phyloP scores from a whole-genome alignment of 2,113 vertebrate species.

The Takifugu bimaculatus region DNA sequence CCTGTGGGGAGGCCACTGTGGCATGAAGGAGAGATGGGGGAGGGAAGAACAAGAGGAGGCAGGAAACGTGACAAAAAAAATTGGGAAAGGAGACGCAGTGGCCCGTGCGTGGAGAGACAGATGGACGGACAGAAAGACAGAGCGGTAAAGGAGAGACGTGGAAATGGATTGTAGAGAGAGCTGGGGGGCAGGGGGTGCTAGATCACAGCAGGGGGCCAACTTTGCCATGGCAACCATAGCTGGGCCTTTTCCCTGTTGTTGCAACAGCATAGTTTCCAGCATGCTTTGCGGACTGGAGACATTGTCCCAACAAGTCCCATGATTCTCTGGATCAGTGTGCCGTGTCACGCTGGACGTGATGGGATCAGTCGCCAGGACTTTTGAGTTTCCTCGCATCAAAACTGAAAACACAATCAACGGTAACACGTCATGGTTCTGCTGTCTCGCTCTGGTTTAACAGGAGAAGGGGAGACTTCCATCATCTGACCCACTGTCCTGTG shows the following conservation, averaged over 20 bases:
- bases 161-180: not conserved
- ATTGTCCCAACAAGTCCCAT: too few relatives aligned
- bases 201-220: constrained; percentile 41
- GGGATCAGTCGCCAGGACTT: too few relatives aligned
- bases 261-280: not conserved
- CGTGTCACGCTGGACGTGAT: not conserved
- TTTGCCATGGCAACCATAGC: constrained; percentile 68
- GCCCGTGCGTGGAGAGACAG: not conserved
- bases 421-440: too few relatives aligned
- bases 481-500: not conserved
- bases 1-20: constrained; percentile 42
- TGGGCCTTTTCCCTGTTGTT: constrained; percentile 48
- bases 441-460: too few relatives aligned
- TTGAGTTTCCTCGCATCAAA: too few relatives aligned
- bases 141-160: not conserved
- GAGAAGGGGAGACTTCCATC: too few relatives aligned
- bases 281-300: too few relatives aligned
- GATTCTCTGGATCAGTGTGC: too few relatives aligned
- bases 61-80: not conserved
- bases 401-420: too few relatives aligned
- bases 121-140: not conserved
- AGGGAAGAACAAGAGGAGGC: not conserved
- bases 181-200: constrained; percentile 14
- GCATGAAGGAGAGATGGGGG: constrained; percentile 43
- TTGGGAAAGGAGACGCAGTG: not conserved